A percentile compares a stretch with the other conserved stretches of the same genome.
Evolutionary conservation across 2,113 vertebrate genomes (phyloP).

Genomic region (Leptosomus discolor): DNA sequence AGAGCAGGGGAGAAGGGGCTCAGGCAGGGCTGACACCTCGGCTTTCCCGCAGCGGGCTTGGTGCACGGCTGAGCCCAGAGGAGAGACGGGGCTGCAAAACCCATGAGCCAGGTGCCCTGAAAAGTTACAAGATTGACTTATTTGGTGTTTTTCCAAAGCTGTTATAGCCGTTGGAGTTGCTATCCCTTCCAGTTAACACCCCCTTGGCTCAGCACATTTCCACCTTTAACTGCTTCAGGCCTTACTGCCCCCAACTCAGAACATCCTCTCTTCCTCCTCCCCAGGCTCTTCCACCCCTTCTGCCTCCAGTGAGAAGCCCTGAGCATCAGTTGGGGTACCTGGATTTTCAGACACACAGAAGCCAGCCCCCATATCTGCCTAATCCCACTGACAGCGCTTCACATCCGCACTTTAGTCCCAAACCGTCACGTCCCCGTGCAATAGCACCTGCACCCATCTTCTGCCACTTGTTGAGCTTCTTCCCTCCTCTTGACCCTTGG

Average conservation of each 20-base stretch:
- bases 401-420: background rate
- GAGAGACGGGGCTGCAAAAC: background rate
- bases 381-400: background rate
- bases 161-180: rapidly evolving
- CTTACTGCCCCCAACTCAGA: background rate
- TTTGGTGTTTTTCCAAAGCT: background rate
- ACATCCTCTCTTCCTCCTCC: background rate
- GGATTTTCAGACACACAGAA: background rate
- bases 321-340: rapidly evolving
- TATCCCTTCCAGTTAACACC: background rate
- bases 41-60: background rate
- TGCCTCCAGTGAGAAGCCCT: background rate
- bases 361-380: background rate
- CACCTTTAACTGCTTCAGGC: background rate
- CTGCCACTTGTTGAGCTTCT: background rate
- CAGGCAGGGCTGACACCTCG: rapidly evolving
- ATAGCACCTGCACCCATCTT: background rate
- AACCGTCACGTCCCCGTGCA: rapidly evolving
- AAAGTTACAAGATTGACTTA: rapidly evolving
- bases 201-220: background rate
- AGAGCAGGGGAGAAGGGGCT: background rate
- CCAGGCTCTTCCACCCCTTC: background rate
- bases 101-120: background rate
- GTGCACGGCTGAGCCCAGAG: background rate
- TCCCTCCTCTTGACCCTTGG: background rate